Conservation (phyloP, 2,888 invertebrate species). For the Drosophila planitibia region DNA sequence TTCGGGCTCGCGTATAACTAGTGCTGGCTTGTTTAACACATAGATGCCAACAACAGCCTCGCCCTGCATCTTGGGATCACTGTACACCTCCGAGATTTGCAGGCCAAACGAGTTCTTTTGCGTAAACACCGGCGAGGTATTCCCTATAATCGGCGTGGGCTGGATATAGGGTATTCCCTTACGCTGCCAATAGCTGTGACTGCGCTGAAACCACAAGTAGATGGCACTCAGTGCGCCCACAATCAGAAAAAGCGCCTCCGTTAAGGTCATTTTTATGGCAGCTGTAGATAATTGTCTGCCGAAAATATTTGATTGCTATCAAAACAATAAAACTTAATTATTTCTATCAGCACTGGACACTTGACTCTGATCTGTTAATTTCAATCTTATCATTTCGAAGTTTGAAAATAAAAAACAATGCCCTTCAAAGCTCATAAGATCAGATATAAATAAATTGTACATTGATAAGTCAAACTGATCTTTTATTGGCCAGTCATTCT, state of each 20-base stretch:
- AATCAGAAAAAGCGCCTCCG: constrained; percentile 64
- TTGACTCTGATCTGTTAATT: background rate
- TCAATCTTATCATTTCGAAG: background rate
- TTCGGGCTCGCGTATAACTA: constrained; percentile 86
- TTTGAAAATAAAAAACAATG: background rate
- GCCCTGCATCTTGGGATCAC: constrained; percentile 68
- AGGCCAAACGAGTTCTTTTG: constrained; percentile 77
- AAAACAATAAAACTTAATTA: background rate
- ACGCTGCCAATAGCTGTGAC: constrained; percentile 82
- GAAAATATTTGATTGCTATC: background rate
- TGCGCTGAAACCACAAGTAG: constrained; percentile 83
- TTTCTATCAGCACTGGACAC: background rate
- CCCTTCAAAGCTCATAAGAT: background rate
- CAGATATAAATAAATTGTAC: background rate
- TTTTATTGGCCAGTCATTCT: background rate
- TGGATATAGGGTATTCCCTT: constrained; percentile 83
- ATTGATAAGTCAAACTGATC: background rate
- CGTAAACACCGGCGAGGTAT: constrained; percentile 81
- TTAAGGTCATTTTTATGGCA: constrained; percentile 57
- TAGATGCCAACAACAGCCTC: constrained; percentile 83
- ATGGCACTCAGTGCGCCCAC: constrained; percentile 52
- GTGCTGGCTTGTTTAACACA: constrained; percentile 85
- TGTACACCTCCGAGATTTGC: constrained; percentile 83
- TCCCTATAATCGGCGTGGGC: constrained; percentile 85
- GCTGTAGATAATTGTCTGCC: constrained; percentile 1